phyloP scores from a whole-genome alignment of 2,113 vertebrate species.

The Peromyscus leucopus region DNA sequence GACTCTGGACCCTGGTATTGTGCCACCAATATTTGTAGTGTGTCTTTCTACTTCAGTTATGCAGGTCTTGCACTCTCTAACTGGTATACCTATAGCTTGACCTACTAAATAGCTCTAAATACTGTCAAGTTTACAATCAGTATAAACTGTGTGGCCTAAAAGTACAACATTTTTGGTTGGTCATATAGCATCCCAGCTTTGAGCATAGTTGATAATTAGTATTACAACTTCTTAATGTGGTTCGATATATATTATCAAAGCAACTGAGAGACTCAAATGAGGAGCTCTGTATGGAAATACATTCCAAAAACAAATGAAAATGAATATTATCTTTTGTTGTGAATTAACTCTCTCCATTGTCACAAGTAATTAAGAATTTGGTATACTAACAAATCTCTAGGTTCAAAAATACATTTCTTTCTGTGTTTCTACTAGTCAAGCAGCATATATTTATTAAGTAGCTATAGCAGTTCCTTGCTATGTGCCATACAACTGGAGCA shows the following conservation, averaged over 20 bases:
- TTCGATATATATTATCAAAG: constrained; percentile 42
- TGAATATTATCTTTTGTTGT: constrained; percentile 48
- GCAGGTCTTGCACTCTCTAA: neutral
- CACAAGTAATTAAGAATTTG: constrained; percentile 50
- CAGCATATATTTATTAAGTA: constrained; percentile 40
- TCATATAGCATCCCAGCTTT: neutral
- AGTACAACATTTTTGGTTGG: neutral
- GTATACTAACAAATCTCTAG: constrained; percentile 24
- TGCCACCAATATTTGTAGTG: neutral
- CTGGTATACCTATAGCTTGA: neutral
- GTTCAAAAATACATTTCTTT: constrained; percentile 47
- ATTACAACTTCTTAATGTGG: constrained; percentile 44
- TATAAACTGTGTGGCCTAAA: neutral
- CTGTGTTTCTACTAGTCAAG: constrained; percentile 11
- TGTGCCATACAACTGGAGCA: neutral
- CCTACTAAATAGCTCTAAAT: neutral
- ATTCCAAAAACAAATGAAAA: constrained; percentile 65
- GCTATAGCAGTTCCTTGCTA: neutral
- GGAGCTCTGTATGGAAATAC: constrained; percentile 53
- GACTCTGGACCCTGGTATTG: too few relatives aligned
- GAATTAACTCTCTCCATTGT: constrained; percentile 41
- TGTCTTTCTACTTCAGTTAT: neutral
- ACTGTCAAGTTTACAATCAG: neutral
- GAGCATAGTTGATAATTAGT: constrained; percentile 39
- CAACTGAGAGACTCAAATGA: constrained; percentile 19